A percentile compares a stretch with the other conserved stretches of the same genome.
Evolutionary conservation across 2,113 vertebrate species (phyloP).

Genomic region (Petrocephalus zakoni): DNA sequence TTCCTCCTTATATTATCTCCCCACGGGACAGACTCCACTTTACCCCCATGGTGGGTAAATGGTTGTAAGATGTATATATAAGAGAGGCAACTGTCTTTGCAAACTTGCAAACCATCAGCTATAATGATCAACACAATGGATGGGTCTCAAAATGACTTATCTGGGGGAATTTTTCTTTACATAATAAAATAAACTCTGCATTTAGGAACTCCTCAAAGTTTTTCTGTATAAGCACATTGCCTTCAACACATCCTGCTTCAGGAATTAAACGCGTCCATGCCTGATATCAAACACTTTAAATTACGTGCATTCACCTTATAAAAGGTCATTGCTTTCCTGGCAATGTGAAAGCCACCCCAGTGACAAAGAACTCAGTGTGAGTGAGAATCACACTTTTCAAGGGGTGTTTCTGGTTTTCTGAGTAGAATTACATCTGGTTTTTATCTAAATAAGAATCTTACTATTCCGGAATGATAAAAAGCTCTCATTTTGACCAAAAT

Average conservation of each 20-base stretch:
- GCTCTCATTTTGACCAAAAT: constrained; percentile 1
- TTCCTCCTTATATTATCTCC: too few species aligned
- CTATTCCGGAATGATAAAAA: neutral
- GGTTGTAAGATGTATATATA: too few species aligned
- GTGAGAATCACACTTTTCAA: neutral
- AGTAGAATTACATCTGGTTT: neutral
- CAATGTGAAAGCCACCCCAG: neutral
- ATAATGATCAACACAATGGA: neutral
- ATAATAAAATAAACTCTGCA: neutral
- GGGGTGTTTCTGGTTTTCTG: neutral
- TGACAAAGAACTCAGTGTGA: neutral
- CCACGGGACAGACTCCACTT: too few species aligned
- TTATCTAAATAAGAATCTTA: constrained; percentile 15
- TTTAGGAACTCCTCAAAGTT: neutral
- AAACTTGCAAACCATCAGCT: neutral
- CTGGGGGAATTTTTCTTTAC: neutral
- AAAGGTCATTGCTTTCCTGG: neutral
- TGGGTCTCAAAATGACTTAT: neutral
- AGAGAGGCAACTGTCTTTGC: neutral
- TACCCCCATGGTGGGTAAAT: too few species aligned
- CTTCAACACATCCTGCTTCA: neutral
- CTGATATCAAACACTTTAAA: neutral
- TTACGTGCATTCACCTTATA: neutral
- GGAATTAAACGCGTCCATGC: neutral
- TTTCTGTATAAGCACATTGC: neutral